Base-by-base conservation (phyloP, 2,888 invertebrate genomes). In the Ochlodes sylvanus region DNA sequence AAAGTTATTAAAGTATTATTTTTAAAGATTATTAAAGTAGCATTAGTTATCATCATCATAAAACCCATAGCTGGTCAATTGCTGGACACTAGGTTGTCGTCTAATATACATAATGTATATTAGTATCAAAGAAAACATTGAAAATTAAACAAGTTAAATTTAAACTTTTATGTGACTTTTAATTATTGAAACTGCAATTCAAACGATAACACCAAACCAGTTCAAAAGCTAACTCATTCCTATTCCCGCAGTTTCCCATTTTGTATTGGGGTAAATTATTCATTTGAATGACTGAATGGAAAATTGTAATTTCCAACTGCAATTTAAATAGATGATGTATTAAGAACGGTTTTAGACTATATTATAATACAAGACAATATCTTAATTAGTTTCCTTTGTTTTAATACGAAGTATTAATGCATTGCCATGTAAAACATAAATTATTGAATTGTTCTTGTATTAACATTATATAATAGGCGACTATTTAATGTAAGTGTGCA, bases 181-280 rank as follows among this genome's bases (percentile, higher is more conserved):
- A 19, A 19, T 50, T 15, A 19, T 50, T 50, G 15, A 47, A 9
- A 9, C 15, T 47, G 15, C 17, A 47, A 47, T 47, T 47, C 44
- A 47, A 15, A 47, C 17, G 17, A 47, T 47, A 47, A 47, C 44
- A 47, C 7, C 44, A 47, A 47, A 47, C 44, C 15, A 47, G 15
- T 47, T 17, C 44, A 47, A 47, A 47, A 47, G 44, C 50, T 50
- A 50, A 50, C 19, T 50, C 19, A 12, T 50, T 50, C 17, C 50
- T 50, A 50, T 50, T 50, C 19, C 50, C 50, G 50, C 50, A 17
- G 50, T 50, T 50, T 50, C 50, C 50, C 50, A 56, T 56, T 34
- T 56, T 34, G 34, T 17, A 34, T 56, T 15, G 34, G 34, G 56
- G 41, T 38, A 57, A 57, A 57, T 57, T 41, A 57, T 57, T 57